Percentiles rank a stretch among this genome's conserved stretches.
phyloP scores from a whole-genome alignment of 1,140 invertebrate species.

The Acromyrmex echinatior region DNA sequence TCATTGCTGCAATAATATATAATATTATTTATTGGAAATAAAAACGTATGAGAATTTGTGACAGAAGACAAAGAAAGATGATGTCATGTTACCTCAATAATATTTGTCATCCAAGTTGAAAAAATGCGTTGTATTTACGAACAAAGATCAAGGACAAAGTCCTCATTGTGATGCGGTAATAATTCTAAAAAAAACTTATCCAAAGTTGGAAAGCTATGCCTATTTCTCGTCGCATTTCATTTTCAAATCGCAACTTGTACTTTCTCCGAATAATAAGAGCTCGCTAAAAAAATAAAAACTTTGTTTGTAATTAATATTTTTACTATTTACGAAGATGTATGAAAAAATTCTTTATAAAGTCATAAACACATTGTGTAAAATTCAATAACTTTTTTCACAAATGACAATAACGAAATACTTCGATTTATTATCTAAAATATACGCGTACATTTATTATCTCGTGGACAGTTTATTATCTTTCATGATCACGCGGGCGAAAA shows the following conservation, averaged over 20 bases:
- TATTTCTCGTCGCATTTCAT: slow-evolving; percentile 25
- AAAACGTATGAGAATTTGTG: neutral
- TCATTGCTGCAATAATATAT: neutral
- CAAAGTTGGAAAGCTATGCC: neutral
- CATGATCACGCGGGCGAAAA: neutral
- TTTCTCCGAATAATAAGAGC: slow-evolving; percentile 33
- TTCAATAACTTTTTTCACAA: neutral
- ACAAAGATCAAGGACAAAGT: slow-evolving; percentile 39
- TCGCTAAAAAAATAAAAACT: neutral
- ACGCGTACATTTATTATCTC: slow-evolving; percentile 14
- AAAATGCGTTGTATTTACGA: neutral
- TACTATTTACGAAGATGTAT: no score
- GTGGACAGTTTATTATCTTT: neutral
- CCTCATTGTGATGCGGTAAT: neutral
- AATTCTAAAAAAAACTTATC: neutral
- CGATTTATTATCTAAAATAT: neutral
- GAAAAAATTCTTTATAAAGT: neutral
- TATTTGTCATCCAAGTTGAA: neutral
- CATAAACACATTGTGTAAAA: neutral
- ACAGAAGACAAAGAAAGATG: neutral
- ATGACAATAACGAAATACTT: neutral
- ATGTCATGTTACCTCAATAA: neutral
- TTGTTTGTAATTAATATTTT: neutral
- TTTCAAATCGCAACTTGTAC: slow-evolving; percentile 32
- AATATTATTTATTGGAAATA: neutral